Evolutionary conservation across 2,888 invertebrate genomes (phyloP).

Genomic region (Melanargia galathea): DNA sequence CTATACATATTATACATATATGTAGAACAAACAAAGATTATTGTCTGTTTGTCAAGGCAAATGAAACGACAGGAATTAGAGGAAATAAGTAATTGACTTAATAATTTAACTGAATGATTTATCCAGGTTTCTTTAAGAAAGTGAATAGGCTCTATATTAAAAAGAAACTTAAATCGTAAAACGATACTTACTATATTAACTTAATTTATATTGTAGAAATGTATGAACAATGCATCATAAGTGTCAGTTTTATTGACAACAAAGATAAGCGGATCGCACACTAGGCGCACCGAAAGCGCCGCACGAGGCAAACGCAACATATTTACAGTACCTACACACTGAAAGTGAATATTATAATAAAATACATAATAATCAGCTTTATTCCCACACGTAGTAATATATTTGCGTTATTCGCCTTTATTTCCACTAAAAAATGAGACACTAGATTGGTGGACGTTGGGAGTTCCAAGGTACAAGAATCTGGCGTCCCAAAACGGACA

Average conservation of each 20-base stretch:
- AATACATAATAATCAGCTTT: background rate
- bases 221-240: constrained; percentile 24
- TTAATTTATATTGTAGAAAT: constrained; percentile 20
- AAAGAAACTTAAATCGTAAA: constrained; percentile 13
- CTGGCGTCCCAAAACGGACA: no score
- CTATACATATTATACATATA: no score
- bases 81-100: background rate
- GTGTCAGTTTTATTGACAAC: constrained; percentile 32
- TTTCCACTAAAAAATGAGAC: no score
- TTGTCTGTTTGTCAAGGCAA: no score
- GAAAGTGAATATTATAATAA: background rate
- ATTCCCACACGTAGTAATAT: background rate
- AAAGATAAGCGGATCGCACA: constrained; percentile 1
- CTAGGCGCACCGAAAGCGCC: background rate
- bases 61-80: no score
- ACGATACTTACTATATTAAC: background rate
- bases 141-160: constrained; percentile 2
- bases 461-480: no score
- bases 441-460: no score
- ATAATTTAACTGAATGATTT: background rate
- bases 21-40: no score
- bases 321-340: background rate
- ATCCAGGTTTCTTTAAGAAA: background rate
- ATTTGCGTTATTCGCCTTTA: no score
- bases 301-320: background rate